Evolutionary conservation across 2,113 vertebrate genomes (phyloP).

Genomic region (Oryzias celebensis): DNA sequence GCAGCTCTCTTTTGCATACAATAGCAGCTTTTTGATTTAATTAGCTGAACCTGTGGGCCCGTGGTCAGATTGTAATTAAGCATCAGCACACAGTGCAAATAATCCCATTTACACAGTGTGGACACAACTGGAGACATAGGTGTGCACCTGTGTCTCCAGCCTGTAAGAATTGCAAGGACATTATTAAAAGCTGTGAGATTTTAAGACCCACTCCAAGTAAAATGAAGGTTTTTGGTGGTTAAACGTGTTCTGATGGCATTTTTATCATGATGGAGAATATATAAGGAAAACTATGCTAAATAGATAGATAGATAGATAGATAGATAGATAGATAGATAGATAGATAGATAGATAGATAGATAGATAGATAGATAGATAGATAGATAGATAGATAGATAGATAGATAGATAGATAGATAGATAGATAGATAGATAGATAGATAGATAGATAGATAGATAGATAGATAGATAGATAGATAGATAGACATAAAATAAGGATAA

Average conservation of each 20-base stretch:
- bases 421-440: no score
- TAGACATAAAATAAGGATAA: no score
- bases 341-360: no score
- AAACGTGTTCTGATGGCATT: no score
- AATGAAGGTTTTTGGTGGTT: no score
- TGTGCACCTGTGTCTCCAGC: background rate
- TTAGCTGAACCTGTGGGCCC: constrained; percentile 43
- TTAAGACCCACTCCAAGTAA: constrained; percentile 4
- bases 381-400: no score
- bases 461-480: no score
- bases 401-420: background rate
- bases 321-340: no score
- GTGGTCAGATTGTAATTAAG: constrained; percentile 42
- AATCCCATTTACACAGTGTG: constrained; percentile 2
- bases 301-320: no score
- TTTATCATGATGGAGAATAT: no score
- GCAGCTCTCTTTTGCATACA: constrained; percentile 34
- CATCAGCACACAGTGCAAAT: constrained; percentile 15
- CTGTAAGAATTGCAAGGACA: constrained; percentile 16
- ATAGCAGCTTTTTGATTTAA: constrained; percentile 59
- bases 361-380: background rate
- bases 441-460: no score
- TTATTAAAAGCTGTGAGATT: constrained; percentile 2
- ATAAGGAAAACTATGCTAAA: no score
- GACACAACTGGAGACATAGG: constrained; percentile 6